These are phyloP conservation scores for Drosophila pullipes DNA, from an alignment of 2,888 invertebrate species.

Conservation along the genomic window DNA sequence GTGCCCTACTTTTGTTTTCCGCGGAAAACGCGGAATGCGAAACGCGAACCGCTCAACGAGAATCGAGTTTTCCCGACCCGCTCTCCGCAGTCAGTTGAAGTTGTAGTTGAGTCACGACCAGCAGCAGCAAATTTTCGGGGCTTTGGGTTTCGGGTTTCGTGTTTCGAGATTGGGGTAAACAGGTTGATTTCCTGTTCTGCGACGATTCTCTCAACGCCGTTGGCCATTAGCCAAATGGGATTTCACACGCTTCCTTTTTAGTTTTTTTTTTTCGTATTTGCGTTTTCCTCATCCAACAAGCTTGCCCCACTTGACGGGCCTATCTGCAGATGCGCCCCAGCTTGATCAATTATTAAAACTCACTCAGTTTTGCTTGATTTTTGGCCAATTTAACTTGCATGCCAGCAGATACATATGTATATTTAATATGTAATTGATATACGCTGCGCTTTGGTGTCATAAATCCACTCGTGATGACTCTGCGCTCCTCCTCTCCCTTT, in stretches of 20 bases:
- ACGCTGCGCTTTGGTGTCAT: slow-evolving; percentile 19
- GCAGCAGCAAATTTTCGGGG: slow-evolving; percentile 1
- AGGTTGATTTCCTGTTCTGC: slow-evolving; percentile 76
- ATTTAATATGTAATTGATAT: slow-evolving; percentile 23
- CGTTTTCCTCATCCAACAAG: neutral
- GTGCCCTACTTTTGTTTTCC: slow-evolving; percentile 64
- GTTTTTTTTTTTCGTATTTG: neutral
- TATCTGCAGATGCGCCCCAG: slow-evolving; percentile 7
- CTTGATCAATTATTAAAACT: slow-evolving; percentile 75
- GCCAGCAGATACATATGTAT: neutral
- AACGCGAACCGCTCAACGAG: slow-evolving; percentile 10
- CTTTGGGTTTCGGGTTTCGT: slow-evolving; percentile 10
- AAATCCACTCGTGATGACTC: slow-evolving; percentile 30
- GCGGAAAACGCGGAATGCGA: slow-evolving; percentile 35
- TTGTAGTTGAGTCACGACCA: slow-evolving; percentile 48
- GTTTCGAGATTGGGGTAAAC: slow-evolving; percentile 50
- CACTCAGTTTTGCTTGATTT: slow-evolving; percentile 44
- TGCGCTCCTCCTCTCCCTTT: neutral
- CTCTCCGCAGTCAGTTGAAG: slow-evolving; percentile 20
- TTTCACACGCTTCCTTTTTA: slow-evolving; percentile 76
- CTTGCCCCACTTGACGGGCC: neutral
- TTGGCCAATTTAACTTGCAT: slow-evolving; percentile 2
- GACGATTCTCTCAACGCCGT: slow-evolving; percentile 35
- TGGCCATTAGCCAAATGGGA: slow-evolving; percentile 82
- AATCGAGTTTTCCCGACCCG: slow-evolving; percentile 63